Evolutionary conservation across 2,888 invertebrate species (phyloP), one percentile per base, ranked within the genome.

Genomic region (Caenorhabditis virilis): DNA sequence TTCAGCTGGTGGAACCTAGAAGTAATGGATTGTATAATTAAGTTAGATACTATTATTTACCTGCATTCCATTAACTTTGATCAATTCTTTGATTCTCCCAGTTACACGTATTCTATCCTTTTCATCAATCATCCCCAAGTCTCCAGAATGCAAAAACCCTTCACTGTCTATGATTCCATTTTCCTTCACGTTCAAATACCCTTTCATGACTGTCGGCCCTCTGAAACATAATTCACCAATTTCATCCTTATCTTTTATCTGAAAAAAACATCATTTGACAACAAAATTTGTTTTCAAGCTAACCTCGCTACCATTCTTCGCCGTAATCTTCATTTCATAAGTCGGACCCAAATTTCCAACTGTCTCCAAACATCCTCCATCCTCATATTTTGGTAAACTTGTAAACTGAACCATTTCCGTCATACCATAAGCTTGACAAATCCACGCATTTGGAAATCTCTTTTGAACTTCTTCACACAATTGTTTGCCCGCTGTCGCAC

Each of bases 401-500:
- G 60, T 61, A 45, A 66, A 61, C 26, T 66, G 66, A 2, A 60
- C 60, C 66, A 61, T 66, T 30, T 66, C 66, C 2, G 60, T 60
- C 66, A 66, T 66, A 30, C 66, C 60, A 26, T 60, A 66, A 2
- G 66, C 66, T 23, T 66, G 66, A 22, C 56, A 59, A 2, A 66
- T 35, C 66, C 66, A 66, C 5, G 73, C 30, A 25, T 59, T 56
- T 2, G 77, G 77, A 36, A 78, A 66, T 9, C 69, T 58, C 16
- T 63, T 66, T 30, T 67, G 45, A 11, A 77, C 53, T 26, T 78
- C 78, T 30, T 70, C 72, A 35, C 70, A 69, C 7, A 78, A 41
- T 20, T 78, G 72, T 18, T 58, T 62, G 15, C 78, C 78, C 4
- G 72, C 69, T 6, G 78, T 76, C 1, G 78, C 78, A 2, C 76